Evolutionary conservation across 2,888 invertebrate species (phyloP), one percentile per base, ranked within the genome.

Genomic region (Ophioninae sp.): DNA sequence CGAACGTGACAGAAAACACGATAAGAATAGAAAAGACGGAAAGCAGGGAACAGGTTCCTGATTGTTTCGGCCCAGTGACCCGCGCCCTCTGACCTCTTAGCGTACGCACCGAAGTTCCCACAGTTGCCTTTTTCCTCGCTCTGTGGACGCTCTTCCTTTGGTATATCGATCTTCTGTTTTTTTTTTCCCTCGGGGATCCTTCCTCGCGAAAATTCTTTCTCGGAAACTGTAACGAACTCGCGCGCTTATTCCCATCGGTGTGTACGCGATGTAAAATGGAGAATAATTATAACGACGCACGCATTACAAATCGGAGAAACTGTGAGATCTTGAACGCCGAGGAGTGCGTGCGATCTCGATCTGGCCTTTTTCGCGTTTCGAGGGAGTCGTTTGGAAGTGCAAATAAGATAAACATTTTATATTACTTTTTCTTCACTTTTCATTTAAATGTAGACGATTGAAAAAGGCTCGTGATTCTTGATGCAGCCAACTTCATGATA

Each of bases 271-370:
- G 21, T 50, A 69, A 44, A 69, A n/a, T 23, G 23, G 3, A 13
- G 64, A 69, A 64, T 39, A 69, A 70, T 57, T 62, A 80, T 65
- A 81, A 81, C 30, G 57, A 41, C 0, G 68, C 23, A 30, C 6
- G n/a, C 56, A 76, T 75, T 67, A 57, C 79, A 57, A 75, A 82
- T 79, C 69, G 74, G 82, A 75, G 82, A 82, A 82, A 82, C 79
- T 82, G 74, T 82, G 79, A 69, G 75, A 82, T 75, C 56, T 75
- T 65, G 37, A 64, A 64, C 57, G 44, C 37, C 65, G 75, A 23
- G 37, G 30, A 78, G 44, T 21, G 44, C 44, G n/a, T 76, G 17
- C 65, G 61, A 41, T 59, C 61, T 72, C 50, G 10, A 44, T 44
- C 10, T 44, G 37, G 56, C 23, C 39, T 17, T 50, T 41, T 69